Percentiles rank a stretch among this genome's conserved stretches.
These are phyloP conservation scores for Hemitrygon akajei DNA, from an alignment of 2,797 vertebrate genomes.

Conservation along the genomic window DNA sequence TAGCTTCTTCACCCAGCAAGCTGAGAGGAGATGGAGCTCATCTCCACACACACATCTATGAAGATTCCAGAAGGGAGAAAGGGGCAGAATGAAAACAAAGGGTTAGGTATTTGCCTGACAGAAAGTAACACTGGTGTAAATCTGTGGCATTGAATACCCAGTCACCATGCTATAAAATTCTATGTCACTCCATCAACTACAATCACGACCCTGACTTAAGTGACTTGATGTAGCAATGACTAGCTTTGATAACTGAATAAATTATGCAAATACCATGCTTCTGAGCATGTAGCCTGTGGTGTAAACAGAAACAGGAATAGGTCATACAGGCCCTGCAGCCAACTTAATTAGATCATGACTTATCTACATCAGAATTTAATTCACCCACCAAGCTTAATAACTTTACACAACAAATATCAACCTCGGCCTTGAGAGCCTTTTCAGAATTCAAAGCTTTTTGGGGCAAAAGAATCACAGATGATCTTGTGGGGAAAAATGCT, in stretches of 20 bases:
- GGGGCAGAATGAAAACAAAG: neutral
- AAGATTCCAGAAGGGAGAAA: neutral
- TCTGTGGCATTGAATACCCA: neutral
- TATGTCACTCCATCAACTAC: neutral
- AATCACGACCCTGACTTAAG: neutral
- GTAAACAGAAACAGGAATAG: neutral
- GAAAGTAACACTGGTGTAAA: neutral
- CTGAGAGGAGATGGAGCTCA: neutral
- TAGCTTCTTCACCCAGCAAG: too few relatives aligned
- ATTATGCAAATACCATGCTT: slow-evolving; percentile 36
- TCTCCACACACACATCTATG: neutral
- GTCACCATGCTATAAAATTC: neutral
- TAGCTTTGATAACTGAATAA: neutral
- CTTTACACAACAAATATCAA: neutral
- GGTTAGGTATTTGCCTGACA: neutral
- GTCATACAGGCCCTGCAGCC: neutral
- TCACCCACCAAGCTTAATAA: neutral
- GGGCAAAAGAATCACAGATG: neutral
- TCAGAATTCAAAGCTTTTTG: neutral
- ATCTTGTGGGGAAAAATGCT: neutral
- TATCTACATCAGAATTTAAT: neutral
- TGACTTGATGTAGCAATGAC: neutral
- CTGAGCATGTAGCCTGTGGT: neutral
- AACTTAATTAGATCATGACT: neutral
- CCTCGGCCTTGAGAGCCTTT: neutral